Evolutionary conservation across 2,888 invertebrate species (phyloP).

Genomic region (Boloria selene): DNA sequence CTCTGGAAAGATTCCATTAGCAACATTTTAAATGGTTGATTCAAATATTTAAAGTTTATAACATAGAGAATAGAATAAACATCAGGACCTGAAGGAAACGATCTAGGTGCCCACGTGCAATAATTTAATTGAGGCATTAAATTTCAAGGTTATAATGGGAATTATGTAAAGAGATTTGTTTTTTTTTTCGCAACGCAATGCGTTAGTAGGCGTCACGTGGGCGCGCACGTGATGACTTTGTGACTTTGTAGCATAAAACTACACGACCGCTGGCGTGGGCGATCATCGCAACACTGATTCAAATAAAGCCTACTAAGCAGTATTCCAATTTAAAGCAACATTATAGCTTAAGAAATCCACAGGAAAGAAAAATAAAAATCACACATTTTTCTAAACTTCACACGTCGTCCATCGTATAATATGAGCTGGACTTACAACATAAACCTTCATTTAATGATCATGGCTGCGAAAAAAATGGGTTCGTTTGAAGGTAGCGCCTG

Average conservation of each 20-base stretch:
- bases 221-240: constrained; percentile 74
- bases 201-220: constrained; percentile 75
- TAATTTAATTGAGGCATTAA: constrained; percentile 74
- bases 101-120: constrained; percentile 67
- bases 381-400: constrained; percentile 24
- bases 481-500: constrained; percentile 45
- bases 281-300: constrained; percentile 61
- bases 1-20: constrained; percentile 42
- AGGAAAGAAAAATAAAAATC: not conserved
- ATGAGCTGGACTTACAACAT: constrained; percentile 41
- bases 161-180: constrained; percentile 69
- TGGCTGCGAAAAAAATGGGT: constrained; percentile 50
- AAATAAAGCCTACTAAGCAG: constrained; percentile 27
- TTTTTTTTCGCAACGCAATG: constrained; percentile 79
- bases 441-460: constrained; percentile 51
- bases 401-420: constrained; percentile 26
- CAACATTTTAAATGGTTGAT: constrained; percentile 36
- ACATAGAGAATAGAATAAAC: constrained; percentile 63
- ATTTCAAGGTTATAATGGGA: constrained; percentile 74
- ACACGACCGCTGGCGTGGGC: constrained; percentile 72
- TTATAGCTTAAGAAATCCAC: constrained; percentile 14
- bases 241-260: constrained; percentile 58
- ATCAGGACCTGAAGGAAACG: constrained; percentile 58
- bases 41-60: constrained; percentile 43
- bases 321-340: constrained; percentile 15